A percentile compares a stretch with the other conserved stretches of the same genome.
phyloP scores from a whole-genome alignment of 2,888 invertebrate genomes.

The Heliconius erato region DNA sequence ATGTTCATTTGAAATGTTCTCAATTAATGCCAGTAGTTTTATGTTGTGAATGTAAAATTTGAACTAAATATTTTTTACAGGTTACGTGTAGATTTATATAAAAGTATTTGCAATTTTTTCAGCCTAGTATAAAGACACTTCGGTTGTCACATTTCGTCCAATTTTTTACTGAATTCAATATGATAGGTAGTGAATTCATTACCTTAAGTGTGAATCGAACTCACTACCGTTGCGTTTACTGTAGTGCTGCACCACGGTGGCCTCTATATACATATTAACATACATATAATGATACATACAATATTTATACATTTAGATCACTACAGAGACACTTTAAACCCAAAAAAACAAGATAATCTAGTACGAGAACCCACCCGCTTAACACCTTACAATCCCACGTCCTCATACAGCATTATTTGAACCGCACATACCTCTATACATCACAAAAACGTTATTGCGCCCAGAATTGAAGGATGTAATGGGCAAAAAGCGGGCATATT shows the following conservation, averaged over 20 bases:
- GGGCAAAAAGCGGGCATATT: constrained; percentile 54
- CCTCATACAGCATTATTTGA: not conserved
- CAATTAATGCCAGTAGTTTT: constrained; percentile 39
- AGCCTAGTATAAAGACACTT: no score
- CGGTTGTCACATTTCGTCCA: no score
- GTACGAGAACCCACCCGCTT: no score
- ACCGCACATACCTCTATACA: constrained; percentile 35
- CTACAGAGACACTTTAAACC: not conserved
- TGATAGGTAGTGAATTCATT: no score
- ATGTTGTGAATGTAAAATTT: constrained; percentile 17
- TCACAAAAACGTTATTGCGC: constrained; percentile 63
- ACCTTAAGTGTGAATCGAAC: no score
- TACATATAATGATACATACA: no score
- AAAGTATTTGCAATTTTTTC: not conserved
- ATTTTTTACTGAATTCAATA: no score
- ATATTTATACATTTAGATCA: not conserved
- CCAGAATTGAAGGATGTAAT: constrained; percentile 58
- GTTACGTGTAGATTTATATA: constrained; percentile 2
- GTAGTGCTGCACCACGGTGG: no score
- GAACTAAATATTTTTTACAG: not conserved
- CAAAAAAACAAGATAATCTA: no score
- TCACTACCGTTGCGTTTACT: no score
- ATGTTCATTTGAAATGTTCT: constrained; percentile 46
- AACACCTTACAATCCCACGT: not conserved
- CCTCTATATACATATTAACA: no score